phyloP scores from a whole-genome alignment of 2,113 vertebrate species.

The Cepphus grylle region DNA sequence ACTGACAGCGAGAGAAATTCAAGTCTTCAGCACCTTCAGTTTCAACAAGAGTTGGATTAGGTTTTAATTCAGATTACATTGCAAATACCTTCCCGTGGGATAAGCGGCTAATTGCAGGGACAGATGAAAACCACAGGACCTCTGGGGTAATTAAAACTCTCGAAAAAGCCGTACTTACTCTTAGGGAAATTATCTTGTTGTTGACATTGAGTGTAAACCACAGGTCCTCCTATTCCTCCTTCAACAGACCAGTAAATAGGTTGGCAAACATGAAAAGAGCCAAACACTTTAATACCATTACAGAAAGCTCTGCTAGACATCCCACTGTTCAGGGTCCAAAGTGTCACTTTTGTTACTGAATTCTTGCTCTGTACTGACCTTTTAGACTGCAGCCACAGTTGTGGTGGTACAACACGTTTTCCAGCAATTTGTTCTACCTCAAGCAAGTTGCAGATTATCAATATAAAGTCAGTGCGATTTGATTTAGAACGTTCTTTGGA shows the following conservation, averaged over 20 bases:
- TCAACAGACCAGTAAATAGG: background rate
- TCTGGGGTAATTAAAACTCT: constrained; percentile 37
- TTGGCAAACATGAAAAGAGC: constrained; percentile 16
- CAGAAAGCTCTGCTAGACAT: constrained; percentile 27
- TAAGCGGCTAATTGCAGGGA: constrained; percentile 14
- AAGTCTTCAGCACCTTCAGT: background rate
- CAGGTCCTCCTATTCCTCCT: constrained; percentile 2
- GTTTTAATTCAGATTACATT: constrained; percentile 55
- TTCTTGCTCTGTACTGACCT: constrained; percentile 43
- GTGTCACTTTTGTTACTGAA: constrained; percentile 43
- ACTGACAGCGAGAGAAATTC: background rate
- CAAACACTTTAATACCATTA: constrained; percentile 28
- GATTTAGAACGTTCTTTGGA: background rate
- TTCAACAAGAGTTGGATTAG: background rate
- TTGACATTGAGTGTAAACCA: constrained; percentile 33
- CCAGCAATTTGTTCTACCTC: background rate
- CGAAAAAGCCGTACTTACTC: constrained; percentile 28
- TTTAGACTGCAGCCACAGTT: constrained; percentile 3
- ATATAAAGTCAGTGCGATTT: background rate
- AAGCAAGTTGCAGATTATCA: background rate
- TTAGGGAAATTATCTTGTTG: constrained; percentile 29
- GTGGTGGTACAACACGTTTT: constrained; percentile 6
- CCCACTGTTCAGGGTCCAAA: constrained; percentile 19
- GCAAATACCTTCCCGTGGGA: constrained; percentile 31
- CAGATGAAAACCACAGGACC: constrained; percentile 33